phyloP scores from a whole-genome alignment of 2,888 invertebrate genomes.

The Rotaria magnacalcarata region DNA sequence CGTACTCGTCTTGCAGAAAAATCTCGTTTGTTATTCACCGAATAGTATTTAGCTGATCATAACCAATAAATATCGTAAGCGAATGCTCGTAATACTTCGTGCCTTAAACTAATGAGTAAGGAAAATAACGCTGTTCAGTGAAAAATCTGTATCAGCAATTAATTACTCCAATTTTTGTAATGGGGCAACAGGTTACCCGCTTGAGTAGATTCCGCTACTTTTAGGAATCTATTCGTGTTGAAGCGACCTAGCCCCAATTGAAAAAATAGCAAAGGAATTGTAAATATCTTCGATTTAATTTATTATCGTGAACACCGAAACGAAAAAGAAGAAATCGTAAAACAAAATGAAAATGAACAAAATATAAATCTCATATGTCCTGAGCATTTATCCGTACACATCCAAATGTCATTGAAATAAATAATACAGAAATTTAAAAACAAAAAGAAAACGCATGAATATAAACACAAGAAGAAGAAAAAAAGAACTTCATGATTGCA shows the following conservation, averaged over 20 bases:
- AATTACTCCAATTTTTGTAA: constrained; percentile 13
- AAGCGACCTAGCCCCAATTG: constrained; percentile 2
- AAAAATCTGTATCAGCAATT: neutral
- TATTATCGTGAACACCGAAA: neutral
- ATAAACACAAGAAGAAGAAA: neutral
- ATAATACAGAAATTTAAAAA: neutral
- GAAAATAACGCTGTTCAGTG: constrained; percentile 20
- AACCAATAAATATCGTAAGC: neutral
- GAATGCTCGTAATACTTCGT: neutral
- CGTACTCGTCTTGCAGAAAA: neutral
- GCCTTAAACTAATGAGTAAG: constrained; percentile 31
- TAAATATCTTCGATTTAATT: neutral
- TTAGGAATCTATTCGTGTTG: constrained; percentile 16
- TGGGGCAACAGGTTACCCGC: constrained; percentile 12
- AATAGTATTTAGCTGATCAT: neutral
- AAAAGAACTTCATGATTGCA: neutral
- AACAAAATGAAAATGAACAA: neutral
- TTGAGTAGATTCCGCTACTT: constrained; percentile 14
- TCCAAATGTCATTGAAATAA: neutral
- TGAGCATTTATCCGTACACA: neutral
- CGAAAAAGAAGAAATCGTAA: neutral
- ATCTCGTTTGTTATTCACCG: neutral
- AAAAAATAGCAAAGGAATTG: neutral
- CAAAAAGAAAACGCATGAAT: neutral
- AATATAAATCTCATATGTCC: neutral